Percentiles rank a stretch among this genome's conserved stretches.
Evolutionary conservation across 2,888 invertebrate species (phyloP).

Genomic region (Drosophila macrothrix): DNA sequence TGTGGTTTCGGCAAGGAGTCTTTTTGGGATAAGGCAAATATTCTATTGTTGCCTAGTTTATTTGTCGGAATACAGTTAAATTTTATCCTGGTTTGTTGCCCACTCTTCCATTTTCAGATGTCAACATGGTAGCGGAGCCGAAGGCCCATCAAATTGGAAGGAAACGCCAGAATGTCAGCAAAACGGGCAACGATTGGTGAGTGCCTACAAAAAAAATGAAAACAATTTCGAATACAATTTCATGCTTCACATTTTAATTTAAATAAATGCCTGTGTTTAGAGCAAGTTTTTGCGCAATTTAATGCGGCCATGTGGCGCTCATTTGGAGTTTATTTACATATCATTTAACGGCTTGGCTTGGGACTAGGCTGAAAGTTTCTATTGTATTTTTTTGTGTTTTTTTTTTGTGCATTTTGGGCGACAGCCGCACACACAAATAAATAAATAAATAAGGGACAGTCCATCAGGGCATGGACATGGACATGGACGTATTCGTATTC

Average conservation of each 20-base stretch:
- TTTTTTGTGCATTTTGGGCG: conserved; percentile 2
- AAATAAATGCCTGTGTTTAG: conserved; percentile 54
- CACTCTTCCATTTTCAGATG: conserved; percentile 86
- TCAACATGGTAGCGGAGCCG: conserved; percentile 90
- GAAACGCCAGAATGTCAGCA: conserved; percentile 87
- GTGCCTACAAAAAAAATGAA: conserved; percentile 61
- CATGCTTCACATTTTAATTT: conserved; percentile 67
- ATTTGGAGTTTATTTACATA: conserved; percentile 83
- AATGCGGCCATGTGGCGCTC: conserved; percentile 66
- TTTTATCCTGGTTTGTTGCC: conserved; percentile 21
- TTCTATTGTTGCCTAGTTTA: conserved; percentile 31
- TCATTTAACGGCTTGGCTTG: conserved; percentile 80
- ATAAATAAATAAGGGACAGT: conserved; percentile 74
- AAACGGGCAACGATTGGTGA: conserved; percentile 88
- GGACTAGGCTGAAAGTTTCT: conserved; percentile 12
- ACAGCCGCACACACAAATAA: conserved; percentile 49
- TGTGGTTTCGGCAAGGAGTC: conserved; percentile 8
- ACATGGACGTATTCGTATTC: conserved; percentile 25
- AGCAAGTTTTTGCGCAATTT: conserved; percentile 61
- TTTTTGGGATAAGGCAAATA: conserved; percentile 32
- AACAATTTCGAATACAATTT: conserved; percentile 50
- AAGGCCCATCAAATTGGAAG: conserved; percentile 88
- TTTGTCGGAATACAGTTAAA: conserved; percentile 10
- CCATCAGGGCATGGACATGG: conserved; percentile 66
- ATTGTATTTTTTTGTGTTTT: background rate